Conservation (phyloP, 2,113 vertebrate species). For the Jacana jacana region DNA sequence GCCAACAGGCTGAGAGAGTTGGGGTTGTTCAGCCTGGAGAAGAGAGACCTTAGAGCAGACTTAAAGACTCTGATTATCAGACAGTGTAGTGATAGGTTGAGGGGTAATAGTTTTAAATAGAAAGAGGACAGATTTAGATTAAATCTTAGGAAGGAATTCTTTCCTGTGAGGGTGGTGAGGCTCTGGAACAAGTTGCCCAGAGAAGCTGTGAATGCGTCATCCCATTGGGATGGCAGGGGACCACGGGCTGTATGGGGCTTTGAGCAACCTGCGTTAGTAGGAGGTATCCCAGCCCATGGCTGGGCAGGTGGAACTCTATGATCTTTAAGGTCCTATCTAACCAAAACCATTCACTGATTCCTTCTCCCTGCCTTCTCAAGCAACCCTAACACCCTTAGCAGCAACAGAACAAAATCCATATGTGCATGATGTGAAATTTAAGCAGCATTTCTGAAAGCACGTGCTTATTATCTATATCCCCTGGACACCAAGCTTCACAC, state of each 20-base stretch:
- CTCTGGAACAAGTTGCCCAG: neutral
- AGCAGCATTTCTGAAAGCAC: accelerated
- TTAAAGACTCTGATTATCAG: neutral
- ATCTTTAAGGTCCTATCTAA: neutral
- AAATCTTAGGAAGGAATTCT: neutral
- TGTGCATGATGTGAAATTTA: accelerated
- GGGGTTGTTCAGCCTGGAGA: neutral
- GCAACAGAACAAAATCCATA: accelerated
- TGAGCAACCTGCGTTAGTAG: neutral
- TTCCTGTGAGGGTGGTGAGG: neutral
- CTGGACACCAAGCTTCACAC: neutral
- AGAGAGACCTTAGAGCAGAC: neutral
- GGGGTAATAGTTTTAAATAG: no score
- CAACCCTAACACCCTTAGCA: accelerated
- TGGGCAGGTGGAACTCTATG: neutral
- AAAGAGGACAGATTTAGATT: neutral
- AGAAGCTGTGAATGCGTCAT: neutral
- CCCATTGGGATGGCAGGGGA: no score
- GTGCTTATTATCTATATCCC: accelerated
- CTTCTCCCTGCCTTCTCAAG: neutral
- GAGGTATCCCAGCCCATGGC: neutral
- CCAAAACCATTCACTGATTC: neutral
- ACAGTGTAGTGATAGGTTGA: no score
- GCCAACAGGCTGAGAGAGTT: neutral
- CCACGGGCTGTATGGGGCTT: no score